Evolutionary conservation across 2,888 invertebrate genomes (phyloP).

Genomic region (Acanthosoma haemorrhoidale): DNA sequence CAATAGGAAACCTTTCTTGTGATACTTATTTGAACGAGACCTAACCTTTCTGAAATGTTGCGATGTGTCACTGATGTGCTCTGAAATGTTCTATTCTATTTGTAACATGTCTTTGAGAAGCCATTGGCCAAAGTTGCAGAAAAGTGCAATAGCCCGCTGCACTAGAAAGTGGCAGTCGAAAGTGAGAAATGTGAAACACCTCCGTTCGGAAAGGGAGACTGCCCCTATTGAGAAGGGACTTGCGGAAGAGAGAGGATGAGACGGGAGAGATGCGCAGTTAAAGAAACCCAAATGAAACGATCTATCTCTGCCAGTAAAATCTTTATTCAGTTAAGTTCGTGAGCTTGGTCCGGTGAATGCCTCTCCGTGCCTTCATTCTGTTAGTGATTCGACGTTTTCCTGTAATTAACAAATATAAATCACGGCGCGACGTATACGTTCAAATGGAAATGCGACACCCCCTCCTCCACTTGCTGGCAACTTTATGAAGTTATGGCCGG

Average conservation of each 20-base stretch:
- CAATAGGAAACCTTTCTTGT: too few species aligned
- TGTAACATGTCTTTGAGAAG: too few species aligned
- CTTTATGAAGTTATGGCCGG: background rate
- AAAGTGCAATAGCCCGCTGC: background rate
- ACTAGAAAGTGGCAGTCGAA: constrained; percentile 9
- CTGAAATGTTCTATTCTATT: too few species aligned
- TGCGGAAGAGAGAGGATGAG: background rate
- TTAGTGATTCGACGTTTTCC: constrained; percentile 2
- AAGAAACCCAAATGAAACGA: background rate
- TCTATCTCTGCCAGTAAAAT: constrained; percentile 10
- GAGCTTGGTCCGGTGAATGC: background rate
- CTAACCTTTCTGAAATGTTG: too few species aligned
- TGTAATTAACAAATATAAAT: constrained; percentile 7
- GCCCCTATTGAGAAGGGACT: background rate
- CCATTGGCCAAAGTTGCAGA: too few species aligned
- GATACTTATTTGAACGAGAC: too few species aligned
- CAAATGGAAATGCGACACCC: constrained; percentile 12
- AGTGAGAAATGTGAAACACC: background rate
- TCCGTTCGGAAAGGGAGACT: too few species aligned
- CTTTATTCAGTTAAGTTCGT: constrained; percentile 7
- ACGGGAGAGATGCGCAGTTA: background rate
- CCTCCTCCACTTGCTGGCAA: background rate
- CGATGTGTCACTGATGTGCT: too few species aligned
- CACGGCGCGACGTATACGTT: background rate
- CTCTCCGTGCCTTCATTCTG: background rate